Percentiles rank a stretch among this genome's conserved stretches.
Evolutionary conservation across 2,888 invertebrate species (phyloP).

Genomic region (Drosophila austrosaltans): DNA sequence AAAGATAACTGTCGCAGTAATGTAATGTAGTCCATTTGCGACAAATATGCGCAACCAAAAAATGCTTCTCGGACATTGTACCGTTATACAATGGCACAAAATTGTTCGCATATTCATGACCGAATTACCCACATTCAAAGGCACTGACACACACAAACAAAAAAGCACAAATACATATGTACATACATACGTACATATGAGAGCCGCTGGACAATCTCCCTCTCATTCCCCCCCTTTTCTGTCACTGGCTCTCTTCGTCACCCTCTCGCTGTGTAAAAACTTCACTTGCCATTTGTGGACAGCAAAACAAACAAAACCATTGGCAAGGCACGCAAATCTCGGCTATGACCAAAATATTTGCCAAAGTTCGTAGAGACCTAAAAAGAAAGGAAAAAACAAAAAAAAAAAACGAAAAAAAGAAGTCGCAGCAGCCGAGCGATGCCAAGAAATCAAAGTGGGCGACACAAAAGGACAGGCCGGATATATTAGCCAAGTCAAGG

Average conservation of each 20-base stretch:
- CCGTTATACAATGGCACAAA: slow-evolving; percentile 56
- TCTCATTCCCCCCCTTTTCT: background rate
- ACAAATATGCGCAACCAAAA: slow-evolving; percentile 74
- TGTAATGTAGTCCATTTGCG: slow-evolving; percentile 74
- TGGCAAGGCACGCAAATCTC: slow-evolving; percentile 73
- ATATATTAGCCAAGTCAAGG: slow-evolving; percentile 59
- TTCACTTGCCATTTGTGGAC: slow-evolving; percentile 54
- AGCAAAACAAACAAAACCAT: slow-evolving; percentile 71
- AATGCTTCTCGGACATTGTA: slow-evolving; percentile 58
- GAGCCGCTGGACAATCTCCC: slow-evolving; percentile 10
- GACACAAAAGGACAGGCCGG: slow-evolving; percentile 43
- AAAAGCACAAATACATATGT: slow-evolving; percentile 19
- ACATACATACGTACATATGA: slow-evolving; percentile 9
- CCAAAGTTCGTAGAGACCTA: slow-evolving; percentile 58
- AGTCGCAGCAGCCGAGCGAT: slow-evolving; percentile 31
- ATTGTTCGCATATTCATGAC: slow-evolving; percentile 78
- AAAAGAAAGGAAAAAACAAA: slow-evolving; percentile 32
- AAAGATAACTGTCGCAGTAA: slow-evolving; percentile 71
- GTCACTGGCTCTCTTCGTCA: background rate
- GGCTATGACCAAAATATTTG: slow-evolving; percentile 75
- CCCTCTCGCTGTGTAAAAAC: slow-evolving; percentile 3
- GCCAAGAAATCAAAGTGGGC: slow-evolving; percentile 66
- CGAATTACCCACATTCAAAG: slow-evolving; percentile 71
- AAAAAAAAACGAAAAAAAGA: slow-evolving; percentile 17
- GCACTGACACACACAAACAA: slow-evolving; percentile 31